phyloP scores from a whole-genome alignment of 2,797 vertebrate species.

The Alauda arvensis region DNA sequence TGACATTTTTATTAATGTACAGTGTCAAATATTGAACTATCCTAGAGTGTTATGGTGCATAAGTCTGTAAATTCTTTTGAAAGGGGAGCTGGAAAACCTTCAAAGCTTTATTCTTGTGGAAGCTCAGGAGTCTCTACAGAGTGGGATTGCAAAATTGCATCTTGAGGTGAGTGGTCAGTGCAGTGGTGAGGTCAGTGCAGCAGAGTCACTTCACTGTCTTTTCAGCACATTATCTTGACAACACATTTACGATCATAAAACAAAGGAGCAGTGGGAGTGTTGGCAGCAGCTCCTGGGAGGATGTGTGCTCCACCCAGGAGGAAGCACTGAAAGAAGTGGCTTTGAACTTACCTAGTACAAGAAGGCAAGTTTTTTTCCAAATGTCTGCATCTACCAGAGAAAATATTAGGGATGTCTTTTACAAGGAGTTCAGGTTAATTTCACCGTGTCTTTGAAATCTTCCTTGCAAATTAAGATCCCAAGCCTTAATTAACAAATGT shows the following conservation, averaged over 20 bases:
- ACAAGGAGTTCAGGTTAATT: neutral
- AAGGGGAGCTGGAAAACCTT: neutral
- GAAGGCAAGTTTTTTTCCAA: neutral
- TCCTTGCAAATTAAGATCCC: neutral
- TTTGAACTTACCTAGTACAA: neutral
- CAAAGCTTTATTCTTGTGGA: neutral
- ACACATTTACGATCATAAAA: neutral
- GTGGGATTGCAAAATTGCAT: neutral
- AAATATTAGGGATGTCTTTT: neutral
- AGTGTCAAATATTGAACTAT: neutral
- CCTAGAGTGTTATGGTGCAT: neutral
- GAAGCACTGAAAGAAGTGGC: neutral
- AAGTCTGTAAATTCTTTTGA: neutral
- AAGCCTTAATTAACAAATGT: neutral
- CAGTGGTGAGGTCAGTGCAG: neutral
- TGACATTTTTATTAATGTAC: neutral
- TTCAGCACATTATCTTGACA: neutral
- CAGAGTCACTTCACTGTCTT: neutral
- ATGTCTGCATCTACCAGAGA: neutral
- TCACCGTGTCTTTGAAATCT: neutral
- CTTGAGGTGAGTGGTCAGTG: neutral
- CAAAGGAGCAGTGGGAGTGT: neutral
- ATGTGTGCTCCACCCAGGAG: conserved; percentile 7
- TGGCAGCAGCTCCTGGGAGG: neutral
- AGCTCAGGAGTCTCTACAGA: neutral